Evolutionary conservation across 2,888 invertebrate species (phyloP).

Genomic region (Asteroscopus sphinx): DNA sequence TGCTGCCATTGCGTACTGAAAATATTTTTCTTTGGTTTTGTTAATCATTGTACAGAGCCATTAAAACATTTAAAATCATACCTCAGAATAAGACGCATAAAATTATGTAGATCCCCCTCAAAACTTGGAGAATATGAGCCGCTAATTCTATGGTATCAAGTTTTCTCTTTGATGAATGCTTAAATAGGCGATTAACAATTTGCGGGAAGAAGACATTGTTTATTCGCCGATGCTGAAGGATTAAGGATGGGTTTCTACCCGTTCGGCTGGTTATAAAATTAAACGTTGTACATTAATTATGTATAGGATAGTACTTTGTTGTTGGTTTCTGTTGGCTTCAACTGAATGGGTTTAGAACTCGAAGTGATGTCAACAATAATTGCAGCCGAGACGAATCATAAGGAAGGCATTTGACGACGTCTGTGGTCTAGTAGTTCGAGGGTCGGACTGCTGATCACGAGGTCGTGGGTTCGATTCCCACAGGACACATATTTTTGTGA

Average conservation of each 20-base stretch:
- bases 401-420: no score
- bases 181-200: slow-evolving; percentile 32
- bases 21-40: no score
- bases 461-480: no score
- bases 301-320: background rate
- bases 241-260: slow-evolving; percentile 14
- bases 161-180: slow-evolving; percentile 39
- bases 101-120: slow-evolving; percentile 17
- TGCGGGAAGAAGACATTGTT: slow-evolving; percentile 7
- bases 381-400: no score
- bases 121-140: slow-evolving; percentile 35
- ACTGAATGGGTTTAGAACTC: no score
- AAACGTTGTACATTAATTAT: background rate
- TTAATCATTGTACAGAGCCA: background rate
- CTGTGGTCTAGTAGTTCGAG: no score
- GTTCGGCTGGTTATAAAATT: background rate
- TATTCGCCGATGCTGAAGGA: slow-evolving; percentile 13
- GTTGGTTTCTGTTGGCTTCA: no score
- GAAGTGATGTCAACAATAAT: no score
- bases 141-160: slow-evolving; percentile 30
- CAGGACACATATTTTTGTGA: no score
- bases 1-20: no score
- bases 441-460: no score
- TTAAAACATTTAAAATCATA: background rate
- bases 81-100: slow-evolving; percentile 6